Evolutionary conservation across 2,888 invertebrate species (phyloP).

Genomic region (Drosophila neutralis): DNA sequence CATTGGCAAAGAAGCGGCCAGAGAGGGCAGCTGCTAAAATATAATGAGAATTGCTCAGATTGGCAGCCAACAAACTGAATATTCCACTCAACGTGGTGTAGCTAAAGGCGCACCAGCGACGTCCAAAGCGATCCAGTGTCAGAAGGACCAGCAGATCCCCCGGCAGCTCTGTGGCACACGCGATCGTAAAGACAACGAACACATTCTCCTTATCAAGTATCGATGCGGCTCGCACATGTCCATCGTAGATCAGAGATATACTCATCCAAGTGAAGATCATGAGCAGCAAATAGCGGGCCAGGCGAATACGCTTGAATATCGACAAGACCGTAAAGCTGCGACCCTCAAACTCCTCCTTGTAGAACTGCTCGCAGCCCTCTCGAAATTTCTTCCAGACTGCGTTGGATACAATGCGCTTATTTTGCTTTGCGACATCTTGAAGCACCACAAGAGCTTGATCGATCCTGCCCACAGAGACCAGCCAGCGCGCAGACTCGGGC

Average conservation of each 20-base stretch:
- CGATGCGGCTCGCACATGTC: conserved; percentile 94
- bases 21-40: conserved; percentile 91
- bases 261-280: conserved; percentile 94
- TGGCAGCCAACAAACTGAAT: conserved; percentile 91
- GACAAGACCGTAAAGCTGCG: conserved; percentile 91
- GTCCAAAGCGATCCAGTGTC: conserved; percentile 90
- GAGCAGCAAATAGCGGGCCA: conserved; percentile 90
- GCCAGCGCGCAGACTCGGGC: conserved; percentile 94
- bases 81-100: conserved; percentile 92
- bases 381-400: conserved; percentile 89
- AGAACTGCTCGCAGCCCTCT: conserved; percentile 88
- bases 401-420: conserved; percentile 89
- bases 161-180: conserved; percentile 93
- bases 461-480: conserved; percentile 92
- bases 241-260: conserved; percentile 93
- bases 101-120: conserved; percentile 93
- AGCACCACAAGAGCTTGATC: conserved; percentile 91
- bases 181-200: conserved; percentile 92
- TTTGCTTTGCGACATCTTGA: conserved; percentile 90
- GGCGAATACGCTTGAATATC: conserved; percentile 90
- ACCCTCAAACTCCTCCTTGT: conserved; percentile 89
- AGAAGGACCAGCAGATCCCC: conserved; percentile 93
- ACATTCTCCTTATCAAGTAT: conserved; percentile 91
- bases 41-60: conserved; percentile 88
- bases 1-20: conserved; percentile 94